Conservation (phyloP, 64 coral and sea anemone species). For the Stichodactyla helianthus region DNA sequence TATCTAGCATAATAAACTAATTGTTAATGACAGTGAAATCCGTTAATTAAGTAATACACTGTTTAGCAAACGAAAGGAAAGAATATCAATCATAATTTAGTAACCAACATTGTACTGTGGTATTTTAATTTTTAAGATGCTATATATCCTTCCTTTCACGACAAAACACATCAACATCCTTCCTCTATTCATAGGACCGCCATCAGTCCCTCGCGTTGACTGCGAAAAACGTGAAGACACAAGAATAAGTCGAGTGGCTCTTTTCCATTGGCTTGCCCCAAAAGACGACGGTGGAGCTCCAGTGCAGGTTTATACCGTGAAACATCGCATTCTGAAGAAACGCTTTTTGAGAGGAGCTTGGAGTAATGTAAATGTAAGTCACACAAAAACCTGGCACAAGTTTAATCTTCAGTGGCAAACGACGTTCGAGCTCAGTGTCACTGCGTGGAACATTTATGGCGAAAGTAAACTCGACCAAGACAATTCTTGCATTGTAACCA, state of each 20-base stretch:
- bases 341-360: neutral
- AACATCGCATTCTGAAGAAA: neutral
- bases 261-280: neutral
- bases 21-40: no score
- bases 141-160: no score
- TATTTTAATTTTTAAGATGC: neutral
- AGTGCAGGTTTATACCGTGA: slow-evolving; percentile 8
- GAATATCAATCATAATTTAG: no score
- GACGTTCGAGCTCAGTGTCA: slow-evolving; percentile 13
- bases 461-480: slow-evolving; percentile 9
- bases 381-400: slow-evolving; percentile 7
- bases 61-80: no score
- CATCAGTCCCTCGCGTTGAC: neutral
- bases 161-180: no score
- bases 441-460: slow-evolving; percentile 25
- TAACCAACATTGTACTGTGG: no score
- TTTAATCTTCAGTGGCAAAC: neutral
- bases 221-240: slow-evolving; percentile 12
- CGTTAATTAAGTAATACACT: no score
- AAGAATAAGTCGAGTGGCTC: neutral
- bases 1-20: no score
- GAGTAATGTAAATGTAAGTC: neutral
- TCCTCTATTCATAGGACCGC: neutral
- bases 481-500: neutral
- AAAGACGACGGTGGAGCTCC: slow-evolving; percentile 10